These are phyloP conservation scores for Ericerus pela DNA, from an alignment of 1,140 invertebrate genomes.

Conservation along the genomic window DNA sequence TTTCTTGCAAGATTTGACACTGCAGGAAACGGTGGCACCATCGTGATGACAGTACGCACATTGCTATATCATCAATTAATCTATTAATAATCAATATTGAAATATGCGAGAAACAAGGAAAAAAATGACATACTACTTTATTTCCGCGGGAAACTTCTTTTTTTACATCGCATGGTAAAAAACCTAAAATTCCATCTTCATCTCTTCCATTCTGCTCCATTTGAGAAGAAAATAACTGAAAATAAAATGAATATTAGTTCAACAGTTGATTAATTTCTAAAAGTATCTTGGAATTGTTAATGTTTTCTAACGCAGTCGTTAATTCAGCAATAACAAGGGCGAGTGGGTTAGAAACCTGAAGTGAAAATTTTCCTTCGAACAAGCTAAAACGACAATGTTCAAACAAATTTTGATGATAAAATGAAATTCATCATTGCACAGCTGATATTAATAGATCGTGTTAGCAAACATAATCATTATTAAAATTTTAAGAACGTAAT, in stretches of 20 bases:
- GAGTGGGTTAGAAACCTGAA: not conserved
- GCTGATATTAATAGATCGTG: not conserved
- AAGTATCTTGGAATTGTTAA: not conserved
- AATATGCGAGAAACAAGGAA: constrained; percentile 4
- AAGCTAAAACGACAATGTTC: not conserved
- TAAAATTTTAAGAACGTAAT: constrained; percentile 8
- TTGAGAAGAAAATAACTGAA: constrained; percentile 44
- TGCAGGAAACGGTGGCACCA: constrained; percentile 48
- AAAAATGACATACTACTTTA: constrained; percentile 34
- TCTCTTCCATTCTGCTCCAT: constrained; percentile 42
- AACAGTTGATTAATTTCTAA: not conserved
- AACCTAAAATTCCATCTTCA: constrained; percentile 45
- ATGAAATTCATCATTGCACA: not conserved
- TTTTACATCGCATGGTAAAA: constrained; percentile 41
- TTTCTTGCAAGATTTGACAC: constrained; percentile 35
- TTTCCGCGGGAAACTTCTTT: constrained; percentile 40
- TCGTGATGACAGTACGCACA: constrained; percentile 42
- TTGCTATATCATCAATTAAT: constrained; percentile 29
- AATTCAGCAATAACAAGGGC: not conserved
- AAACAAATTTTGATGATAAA: not conserved
- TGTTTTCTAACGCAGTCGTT: not conserved
- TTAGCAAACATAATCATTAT: constrained; percentile 8
- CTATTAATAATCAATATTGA: constrained; percentile 14
- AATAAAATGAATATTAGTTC: constrained; percentile 20
- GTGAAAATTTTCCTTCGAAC: not conserved